A percentile compares a stretch with the other conserved stretches of the same genome.
phyloP scores from a whole-genome alignment of 2,797 vertebrate species.

The Coluber constrictor region DNA sequence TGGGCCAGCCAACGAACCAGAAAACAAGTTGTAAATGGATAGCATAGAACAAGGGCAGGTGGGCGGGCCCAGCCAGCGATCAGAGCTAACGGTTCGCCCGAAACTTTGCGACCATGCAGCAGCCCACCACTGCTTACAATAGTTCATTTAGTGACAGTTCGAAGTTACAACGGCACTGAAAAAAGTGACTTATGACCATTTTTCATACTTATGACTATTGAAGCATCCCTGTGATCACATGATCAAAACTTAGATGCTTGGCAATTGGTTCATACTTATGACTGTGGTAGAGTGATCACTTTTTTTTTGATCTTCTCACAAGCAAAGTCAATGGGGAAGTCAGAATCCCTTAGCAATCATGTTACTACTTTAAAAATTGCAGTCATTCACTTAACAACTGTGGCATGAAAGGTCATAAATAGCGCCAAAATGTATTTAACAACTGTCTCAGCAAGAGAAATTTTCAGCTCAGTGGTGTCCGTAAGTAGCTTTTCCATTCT shows the following conservation, averaged over 20 bases:
- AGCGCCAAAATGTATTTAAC: neutral
- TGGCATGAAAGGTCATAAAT: neutral
- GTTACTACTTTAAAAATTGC: neutral
- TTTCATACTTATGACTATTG: neutral
- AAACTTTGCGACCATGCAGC: no score
- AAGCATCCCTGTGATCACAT: neutral
- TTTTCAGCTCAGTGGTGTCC: neutral
- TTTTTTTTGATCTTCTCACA: neutral
- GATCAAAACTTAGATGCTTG: neutral
- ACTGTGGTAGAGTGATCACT: neutral
- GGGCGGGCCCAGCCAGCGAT: no score
- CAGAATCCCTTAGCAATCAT: neutral
- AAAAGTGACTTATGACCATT: neutral
- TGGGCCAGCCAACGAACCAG: no score
- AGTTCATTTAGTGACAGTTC: neutral
- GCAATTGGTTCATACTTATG: neutral
- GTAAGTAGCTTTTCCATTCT: neutral
- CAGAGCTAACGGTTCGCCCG: no score
- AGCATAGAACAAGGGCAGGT: no score
- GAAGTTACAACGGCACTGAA: neutral
- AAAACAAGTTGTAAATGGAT: no score
- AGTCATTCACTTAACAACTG: neutral
- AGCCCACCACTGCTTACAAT: neutral
- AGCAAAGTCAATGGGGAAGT: neutral
- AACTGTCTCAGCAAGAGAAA: neutral